Evolutionary conservation across 1,140 invertebrate species (phyloP), one percentile per base, ranked within the genome.

Genomic region (Thrips palmi): DNA sequence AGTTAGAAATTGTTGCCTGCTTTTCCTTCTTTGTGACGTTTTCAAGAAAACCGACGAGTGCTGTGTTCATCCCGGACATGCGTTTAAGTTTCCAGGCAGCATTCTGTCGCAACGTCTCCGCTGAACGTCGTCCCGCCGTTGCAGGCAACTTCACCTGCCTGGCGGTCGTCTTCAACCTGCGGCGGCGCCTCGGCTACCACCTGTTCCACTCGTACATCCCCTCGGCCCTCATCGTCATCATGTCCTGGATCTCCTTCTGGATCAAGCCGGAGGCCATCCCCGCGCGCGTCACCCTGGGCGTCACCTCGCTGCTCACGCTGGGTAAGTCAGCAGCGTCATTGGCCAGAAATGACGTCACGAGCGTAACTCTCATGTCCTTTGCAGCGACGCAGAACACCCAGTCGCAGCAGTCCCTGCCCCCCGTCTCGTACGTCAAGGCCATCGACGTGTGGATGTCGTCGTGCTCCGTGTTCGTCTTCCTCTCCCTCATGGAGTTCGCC

Each of bases 241-340:
- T 87, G 82, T 86, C 81, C 8, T 87, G 82, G 83, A 86, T 87
- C 47, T 86, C 83, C 5, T 89, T 89, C 56, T 89, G 84, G 84
- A 88, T 89, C 43, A 86, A 87, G 55, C 82, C 82, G 2, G 83
- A 87, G 57, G 82, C 82, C 3, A 86, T 86, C 49, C 82, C 83
- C 0, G 78, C 78, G 0, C 62, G 78, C 47, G 76, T 81, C 28
- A 81, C 78, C 2, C 62, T 83, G 4, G 82, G 81, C 23, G 81
- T 87, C 11, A 85, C 81, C 14, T 85, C 81, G 1, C 62, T 87
- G 33, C 62, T 87, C 6, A 86, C 81, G 39, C 60, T 86, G 46
- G 76, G 77, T 80, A 59, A 58, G 41, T 39, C 14, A 7, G 18
- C 7, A 8, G 7, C 31, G 31, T 14, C 7, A 33, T 7, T 37